These are phyloP conservation scores for Anthopleura sola DNA, from an alignment of 64 coral and sea anemone species.

Conservation along the genomic window DNA sequence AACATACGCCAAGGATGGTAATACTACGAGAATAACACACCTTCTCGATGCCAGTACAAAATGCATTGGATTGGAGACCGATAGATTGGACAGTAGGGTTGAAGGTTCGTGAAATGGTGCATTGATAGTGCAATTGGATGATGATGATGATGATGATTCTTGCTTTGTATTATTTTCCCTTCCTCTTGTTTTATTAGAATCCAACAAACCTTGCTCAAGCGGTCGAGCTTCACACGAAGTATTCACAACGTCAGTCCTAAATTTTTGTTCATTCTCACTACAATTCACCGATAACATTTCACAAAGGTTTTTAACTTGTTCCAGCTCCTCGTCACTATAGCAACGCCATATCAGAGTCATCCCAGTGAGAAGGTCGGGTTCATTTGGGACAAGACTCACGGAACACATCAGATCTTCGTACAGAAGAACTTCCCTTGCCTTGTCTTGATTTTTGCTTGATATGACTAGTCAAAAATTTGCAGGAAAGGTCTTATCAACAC, in stretches of 20 bases:
- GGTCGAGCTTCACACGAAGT: no score
- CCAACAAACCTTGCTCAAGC: no score
- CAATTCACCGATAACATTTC: not conserved
- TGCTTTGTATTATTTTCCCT: no score
- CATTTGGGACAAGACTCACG: not conserved
- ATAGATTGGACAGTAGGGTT: not conserved
- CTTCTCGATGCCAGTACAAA: not conserved
- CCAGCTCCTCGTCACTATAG: not conserved
- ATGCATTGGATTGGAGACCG: not conserved
- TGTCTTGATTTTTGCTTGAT: not conserved
- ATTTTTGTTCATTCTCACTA: no score
- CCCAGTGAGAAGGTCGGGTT: no score
- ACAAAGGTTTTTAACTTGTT: not conserved
- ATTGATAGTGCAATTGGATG: not conserved
- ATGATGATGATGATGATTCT: not conserved
- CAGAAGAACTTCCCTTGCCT: not conserved
- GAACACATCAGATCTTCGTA: not conserved
- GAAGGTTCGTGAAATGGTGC: not conserved
- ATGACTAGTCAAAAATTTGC: not conserved
- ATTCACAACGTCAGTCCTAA: no score
- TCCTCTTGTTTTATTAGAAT: not conserved
- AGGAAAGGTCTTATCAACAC: not conserved
- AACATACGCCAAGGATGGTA: conserved; percentile 40
- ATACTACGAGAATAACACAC: not conserved
- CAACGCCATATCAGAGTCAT: not conserved